Conservation (phyloP, 2,888 invertebrate species). For the Noctua janthina region DNA sequence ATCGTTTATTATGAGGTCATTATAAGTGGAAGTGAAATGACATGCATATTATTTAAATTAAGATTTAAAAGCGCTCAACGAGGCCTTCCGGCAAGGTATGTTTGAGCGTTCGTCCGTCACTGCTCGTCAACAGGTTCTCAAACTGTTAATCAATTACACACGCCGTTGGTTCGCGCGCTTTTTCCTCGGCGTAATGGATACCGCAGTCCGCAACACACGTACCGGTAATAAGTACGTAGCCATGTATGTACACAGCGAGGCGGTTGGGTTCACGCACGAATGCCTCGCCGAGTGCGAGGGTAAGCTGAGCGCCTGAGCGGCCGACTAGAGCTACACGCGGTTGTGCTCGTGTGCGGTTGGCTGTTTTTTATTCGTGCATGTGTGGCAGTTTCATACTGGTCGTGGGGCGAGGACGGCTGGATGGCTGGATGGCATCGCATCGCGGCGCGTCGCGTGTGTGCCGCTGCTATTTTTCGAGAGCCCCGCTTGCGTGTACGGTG, state of each 20-base stretch:
- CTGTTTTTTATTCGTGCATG: conserved; percentile 77
- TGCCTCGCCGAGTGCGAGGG: conserved; percentile 83
- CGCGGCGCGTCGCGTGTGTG: conserved; percentile 71
- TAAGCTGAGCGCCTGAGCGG: conserved; percentile 72
- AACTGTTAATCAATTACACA: conserved; percentile 89
- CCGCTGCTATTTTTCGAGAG: conserved; percentile 84
- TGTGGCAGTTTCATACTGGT: conserved; percentile 73
- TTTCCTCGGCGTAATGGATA: conserved; percentile 87
- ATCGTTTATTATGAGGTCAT: conserved; percentile 62
- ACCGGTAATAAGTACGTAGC: conserved; percentile 78
- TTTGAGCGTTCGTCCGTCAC: conserved; percentile 69
- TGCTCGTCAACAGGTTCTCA: conserved; percentile 79
- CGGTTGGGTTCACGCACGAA: conserved; percentile 84
- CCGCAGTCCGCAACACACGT: conserved; percentile 78
- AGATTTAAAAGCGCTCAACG: conserved; percentile 76
- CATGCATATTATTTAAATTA: conserved; percentile 74
- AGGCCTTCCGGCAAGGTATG: conserved; percentile 62
- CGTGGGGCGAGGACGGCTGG: conserved; percentile 68
- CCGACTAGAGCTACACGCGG: conserved; percentile 65
- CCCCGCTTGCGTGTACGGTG: conserved; percentile 83
- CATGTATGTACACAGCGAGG: conserved; percentile 69
- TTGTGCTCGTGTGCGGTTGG: conserved; percentile 76
- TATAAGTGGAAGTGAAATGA: conserved; percentile 70
- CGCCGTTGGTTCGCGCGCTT: conserved; percentile 84
- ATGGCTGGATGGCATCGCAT: conserved; percentile 65